Base-by-base conservation (phyloP, 2,113 vertebrate genomes). In the Enhydra lutris region DNA sequence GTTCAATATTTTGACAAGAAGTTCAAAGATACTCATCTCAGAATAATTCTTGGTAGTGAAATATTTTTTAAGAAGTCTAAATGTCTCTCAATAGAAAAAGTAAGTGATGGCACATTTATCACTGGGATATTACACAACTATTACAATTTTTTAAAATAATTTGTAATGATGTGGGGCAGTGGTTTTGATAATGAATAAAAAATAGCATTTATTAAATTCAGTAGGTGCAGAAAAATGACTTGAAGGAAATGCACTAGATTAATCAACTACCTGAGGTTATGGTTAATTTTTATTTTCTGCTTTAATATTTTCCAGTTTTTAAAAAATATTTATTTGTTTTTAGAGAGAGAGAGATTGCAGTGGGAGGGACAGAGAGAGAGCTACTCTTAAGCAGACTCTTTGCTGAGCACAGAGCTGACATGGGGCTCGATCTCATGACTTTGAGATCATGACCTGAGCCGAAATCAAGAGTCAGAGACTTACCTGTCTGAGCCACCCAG, bases 21-120 rank as follows among this genome's bases (percentile, higher is more conserved):
- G 3, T 80, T 85, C 36, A 63, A 92, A 50, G 50, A 71, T 89
- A 79, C 52, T 96, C 20, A 93, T 89, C 86, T 91, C 42, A 91
- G 23, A 96, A 81, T 91, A 89, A 89, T 81, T 82, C n/a, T 81
- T 93, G 29, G 24, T 85, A 88, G 69, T 89, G 29, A 96, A 94
- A 80, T 83, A 78, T 23, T 92, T 47, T 87, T 94, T 86, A 45
- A 42, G 85, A 86, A 50, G 29, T 34, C 71, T 76, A 39, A 89
- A 63, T 71, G 15, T 65, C 31, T 94, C 69, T 94, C 23, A 94
- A 80, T n/a, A 91, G 55, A 92, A 96, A 90, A 73, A 84, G 69
- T 87, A 92, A 92, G 73, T 94, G 55, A 71, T 67, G 61, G 7
- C 50, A 94, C 12, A 26, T 69, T 90, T 83, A 91, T 69, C 47